Evolutionary conservation across 2,797 vertebrate species (phyloP).

Genomic region (Melanotaenia boesemani): DNA sequence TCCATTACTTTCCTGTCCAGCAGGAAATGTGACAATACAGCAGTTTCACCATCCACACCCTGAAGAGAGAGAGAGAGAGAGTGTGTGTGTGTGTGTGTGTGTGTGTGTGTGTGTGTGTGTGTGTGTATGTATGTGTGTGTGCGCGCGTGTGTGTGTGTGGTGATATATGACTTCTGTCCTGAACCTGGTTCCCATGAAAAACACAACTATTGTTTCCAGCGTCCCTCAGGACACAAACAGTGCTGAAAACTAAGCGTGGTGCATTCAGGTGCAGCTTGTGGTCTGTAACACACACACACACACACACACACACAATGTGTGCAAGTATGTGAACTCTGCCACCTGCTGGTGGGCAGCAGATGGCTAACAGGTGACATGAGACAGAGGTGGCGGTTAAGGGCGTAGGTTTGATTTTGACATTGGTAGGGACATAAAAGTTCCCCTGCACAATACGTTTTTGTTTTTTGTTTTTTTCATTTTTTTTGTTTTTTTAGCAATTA

Average conservation of each 20-base stretch:
- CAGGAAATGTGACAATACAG: constrained; percentile 62
- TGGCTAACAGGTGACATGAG: too few species aligned
- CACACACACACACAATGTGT: not conserved
- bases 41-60: constrained; percentile 44
- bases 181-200: constrained; percentile 49
- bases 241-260: constrained; percentile 11
- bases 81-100: too few species aligned
- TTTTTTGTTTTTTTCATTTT: too few species aligned
- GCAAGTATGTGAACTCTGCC: not conserved
- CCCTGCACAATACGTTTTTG: too few species aligned
- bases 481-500: too few species aligned
- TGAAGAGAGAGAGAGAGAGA: not conserved
- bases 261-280: constrained; percentile 42
- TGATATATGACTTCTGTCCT: constrained; percentile 61
- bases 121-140: constrained; percentile 12
- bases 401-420: too few species aligned
- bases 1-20: constrained; percentile 57
- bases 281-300: not conserved
- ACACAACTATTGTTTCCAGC: constrained; percentile 58
- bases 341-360: constrained; percentile 5
- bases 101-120: constrained; percentile 1
- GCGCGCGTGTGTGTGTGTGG: constrained; percentile 14
- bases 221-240: constrained; percentile 40
- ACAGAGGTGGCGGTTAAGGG: too few species aligned
- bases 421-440: too few species aligned